Percentiles rank a stretch among this genome's conserved stretches.
Conservation (phyloP, 2,797 vertebrate species). For the Knipowitschia caucasica region DNA sequence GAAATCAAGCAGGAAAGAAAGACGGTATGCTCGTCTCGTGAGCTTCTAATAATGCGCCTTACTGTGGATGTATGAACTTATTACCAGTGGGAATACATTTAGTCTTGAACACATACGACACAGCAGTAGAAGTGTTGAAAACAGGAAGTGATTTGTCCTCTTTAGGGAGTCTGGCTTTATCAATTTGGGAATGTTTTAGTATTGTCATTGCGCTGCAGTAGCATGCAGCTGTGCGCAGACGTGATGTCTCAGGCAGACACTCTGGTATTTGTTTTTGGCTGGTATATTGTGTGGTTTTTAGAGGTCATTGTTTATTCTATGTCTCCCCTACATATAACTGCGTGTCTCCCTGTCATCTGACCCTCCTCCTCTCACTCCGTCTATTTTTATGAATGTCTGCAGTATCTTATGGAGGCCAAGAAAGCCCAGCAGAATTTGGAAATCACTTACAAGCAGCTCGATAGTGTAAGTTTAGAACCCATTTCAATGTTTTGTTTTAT, state of each 20-base stretch:
- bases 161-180: constrained; percentile 37
- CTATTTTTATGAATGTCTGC: constrained; percentile 58
- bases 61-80: background rate
- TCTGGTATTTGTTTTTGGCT: constrained; percentile 59
- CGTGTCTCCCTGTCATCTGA: constrained; percentile 50
- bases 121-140: constrained; percentile 24
- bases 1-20: constrained; percentile 89
- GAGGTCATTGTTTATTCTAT: constrained; percentile 57
- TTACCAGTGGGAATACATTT: background rate
- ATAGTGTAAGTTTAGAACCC: constrained; percentile 76
- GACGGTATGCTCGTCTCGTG: constrained; percentile 74
- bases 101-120: background rate
- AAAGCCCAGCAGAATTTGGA: constrained; percentile 87
- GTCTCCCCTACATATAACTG: constrained; percentile 38
- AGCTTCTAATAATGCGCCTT: background rate
- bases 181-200: constrained; percentile 49
- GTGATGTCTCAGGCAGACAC: constrained; percentile 57
- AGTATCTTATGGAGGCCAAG: constrained; percentile 86
- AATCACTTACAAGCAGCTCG: constrained; percentile 84
- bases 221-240: constrained; percentile 44
- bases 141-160: constrained; percentile 44
- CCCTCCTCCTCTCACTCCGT: constrained; percentile 35
- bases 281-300: constrained; percentile 48
- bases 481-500: constrained; percentile 6
- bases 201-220: constrained; percentile 34